Evolutionary conservation across 2,888 invertebrate genomes (phyloP).

Genomic region (Phaonia tiefii): DNA sequence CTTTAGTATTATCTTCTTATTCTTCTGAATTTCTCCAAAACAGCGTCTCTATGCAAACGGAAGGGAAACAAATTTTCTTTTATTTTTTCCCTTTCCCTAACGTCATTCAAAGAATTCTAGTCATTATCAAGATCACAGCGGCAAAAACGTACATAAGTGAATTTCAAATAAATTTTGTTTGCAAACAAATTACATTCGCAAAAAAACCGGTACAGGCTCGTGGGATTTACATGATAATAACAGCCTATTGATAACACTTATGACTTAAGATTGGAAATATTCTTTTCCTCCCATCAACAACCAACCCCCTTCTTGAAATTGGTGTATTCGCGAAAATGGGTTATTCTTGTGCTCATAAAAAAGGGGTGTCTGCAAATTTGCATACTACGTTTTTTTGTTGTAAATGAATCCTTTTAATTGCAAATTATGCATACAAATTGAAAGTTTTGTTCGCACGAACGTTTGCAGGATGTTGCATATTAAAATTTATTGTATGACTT

Average conservation of each 20-base stretch:
- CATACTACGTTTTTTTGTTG: not conserved
- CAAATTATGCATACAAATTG: constrained; percentile 59
- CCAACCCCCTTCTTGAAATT: not conserved
- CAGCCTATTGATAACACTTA: constrained; percentile 51
- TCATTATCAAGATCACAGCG: constrained; percentile 55
- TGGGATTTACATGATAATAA: constrained; percentile 65
- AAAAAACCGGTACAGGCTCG: constrained; percentile 44
- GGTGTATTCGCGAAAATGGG: constrained; percentile 33
- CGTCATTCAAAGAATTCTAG: constrained; percentile 21
- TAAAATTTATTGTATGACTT: constrained; percentile 56
- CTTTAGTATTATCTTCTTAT: constrained; percentile 67
- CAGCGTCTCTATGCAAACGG: not conserved
- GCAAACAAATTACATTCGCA: constrained; percentile 62
- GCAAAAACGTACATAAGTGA: constrained; percentile 21
- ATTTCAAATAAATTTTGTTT: constrained; percentile 61
- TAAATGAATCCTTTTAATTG: constrained; percentile 52
- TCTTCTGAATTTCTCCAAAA: not conserved
- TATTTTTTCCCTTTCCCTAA: constrained; percentile 6
- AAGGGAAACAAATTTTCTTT: constrained; percentile 48
- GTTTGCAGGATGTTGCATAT: constrained; percentile 52
- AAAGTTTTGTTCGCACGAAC: not conserved
- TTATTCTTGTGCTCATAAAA: constrained; percentile 26
- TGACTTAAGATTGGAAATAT: no score
- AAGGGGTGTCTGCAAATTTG: constrained; percentile 54
- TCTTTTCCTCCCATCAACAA: no score